Evolutionary conservation across 2,888 invertebrate species (phyloP).

Genomic region (Parthenolecanium corni): DNA sequence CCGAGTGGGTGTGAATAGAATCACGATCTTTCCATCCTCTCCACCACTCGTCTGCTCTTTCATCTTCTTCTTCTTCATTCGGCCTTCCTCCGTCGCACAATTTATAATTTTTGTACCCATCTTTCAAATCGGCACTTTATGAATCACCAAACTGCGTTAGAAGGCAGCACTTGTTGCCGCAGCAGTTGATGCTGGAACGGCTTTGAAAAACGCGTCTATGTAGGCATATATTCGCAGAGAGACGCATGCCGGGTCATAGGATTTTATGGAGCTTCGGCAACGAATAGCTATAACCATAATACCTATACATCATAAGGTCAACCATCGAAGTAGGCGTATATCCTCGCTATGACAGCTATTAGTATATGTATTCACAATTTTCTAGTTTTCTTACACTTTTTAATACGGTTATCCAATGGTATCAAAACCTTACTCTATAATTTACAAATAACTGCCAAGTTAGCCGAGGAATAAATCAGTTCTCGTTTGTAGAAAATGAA

Average conservation of each 20-base stretch:
- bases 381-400: neutral
- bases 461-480: neutral
- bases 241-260: slow-evolving; percentile 16
- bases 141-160: slow-evolving; percentile 18
- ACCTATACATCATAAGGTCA: slow-evolving; percentile 15
- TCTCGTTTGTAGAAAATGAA: slow-evolving; percentile 9
- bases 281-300: no score
- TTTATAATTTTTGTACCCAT: slow-evolving; percentile 15
- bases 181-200: no score
- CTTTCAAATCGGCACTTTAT: slow-evolving; percentile 18
- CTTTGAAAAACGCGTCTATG: no score
- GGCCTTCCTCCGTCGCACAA: neutral
- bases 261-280: slow-evolving; percentile 13
- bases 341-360: slow-evolving; percentile 21
- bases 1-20: slow-evolving; percentile 20
- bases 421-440: slow-evolving; percentile 5
- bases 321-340: slow-evolving; percentile 15
- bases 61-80: neutral
- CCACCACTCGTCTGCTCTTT: slow-evolving; percentile 1
- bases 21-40: slow-evolving; percentile 10
- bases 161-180: slow-evolving; percentile 1
- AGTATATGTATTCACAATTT: slow-evolving; percentile 20
- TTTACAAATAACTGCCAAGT: neutral
- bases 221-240: neutral
- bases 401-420: neutral